Evolutionary conservation across 2,113 vertebrate species (phyloP).

Genomic region (Eulemur macaco): DNA sequence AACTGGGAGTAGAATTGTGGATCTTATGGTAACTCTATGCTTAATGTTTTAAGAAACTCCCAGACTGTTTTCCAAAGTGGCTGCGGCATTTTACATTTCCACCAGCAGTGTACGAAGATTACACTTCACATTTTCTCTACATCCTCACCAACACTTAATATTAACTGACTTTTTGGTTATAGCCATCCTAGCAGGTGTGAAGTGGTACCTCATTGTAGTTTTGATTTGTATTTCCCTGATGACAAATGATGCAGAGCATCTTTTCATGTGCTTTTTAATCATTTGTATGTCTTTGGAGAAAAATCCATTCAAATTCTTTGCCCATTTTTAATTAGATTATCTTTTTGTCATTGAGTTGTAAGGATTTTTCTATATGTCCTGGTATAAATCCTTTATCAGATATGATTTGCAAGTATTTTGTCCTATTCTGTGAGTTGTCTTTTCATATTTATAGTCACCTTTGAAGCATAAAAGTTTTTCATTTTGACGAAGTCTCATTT

Average conservation of each 20-base stretch:
- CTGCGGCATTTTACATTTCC: neutral
- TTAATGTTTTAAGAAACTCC: neutral
- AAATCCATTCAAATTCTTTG: neutral
- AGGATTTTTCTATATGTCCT: neutral
- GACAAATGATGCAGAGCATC: neutral
- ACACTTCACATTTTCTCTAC: neutral
- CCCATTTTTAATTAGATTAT: neutral
- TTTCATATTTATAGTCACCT: neutral
- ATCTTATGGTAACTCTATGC: neutral
- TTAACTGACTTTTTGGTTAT: neutral
- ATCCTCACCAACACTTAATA: neutral
- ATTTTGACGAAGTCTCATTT: neutral
- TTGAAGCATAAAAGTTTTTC: neutral
- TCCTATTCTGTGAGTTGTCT: neutral
- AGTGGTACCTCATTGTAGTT: neutral
- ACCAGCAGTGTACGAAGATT: neutral
- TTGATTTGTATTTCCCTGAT: neutral
- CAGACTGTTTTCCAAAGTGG: neutral
- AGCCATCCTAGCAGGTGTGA: neutral
- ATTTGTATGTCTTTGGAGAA: neutral
- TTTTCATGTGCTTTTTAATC: neutral
- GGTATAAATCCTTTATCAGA: neutral
- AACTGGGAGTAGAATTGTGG: neutral
- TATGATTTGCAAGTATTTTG: neutral
- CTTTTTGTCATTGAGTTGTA: neutral